A percentile compares a stretch with the other conserved stretches of the same genome.
Evolutionary conservation across 1,140 invertebrate species (phyloP).

Genomic region (Zaprionus vittiger): DNA sequence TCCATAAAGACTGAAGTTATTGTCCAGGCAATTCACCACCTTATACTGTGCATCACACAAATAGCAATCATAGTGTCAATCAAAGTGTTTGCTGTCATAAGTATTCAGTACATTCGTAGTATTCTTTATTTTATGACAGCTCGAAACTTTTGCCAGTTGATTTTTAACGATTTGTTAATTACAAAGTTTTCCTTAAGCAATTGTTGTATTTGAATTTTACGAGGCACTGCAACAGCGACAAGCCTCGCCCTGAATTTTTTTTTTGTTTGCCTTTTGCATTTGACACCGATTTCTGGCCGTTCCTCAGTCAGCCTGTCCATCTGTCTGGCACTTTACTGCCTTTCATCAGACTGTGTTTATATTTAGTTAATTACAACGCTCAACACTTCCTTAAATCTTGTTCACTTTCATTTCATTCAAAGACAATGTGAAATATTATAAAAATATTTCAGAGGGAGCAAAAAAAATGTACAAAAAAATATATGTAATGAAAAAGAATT

Average conservation of each 20-base stretch:
- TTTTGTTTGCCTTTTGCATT: slow-evolving; percentile 57
- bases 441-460: not conserved
- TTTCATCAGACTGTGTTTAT: slow-evolving; percentile 21
- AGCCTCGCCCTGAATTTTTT: slow-evolving; percentile 59
- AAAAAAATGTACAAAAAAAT: not conserved
- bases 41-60: no score
- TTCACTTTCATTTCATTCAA: not conserved
- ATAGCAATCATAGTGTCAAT: no score
- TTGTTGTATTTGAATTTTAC: slow-evolving; percentile 33
- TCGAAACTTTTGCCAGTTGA: slow-evolving; percentile 20
- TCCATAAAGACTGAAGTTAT: no score
- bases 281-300: slow-evolving; percentile 43
- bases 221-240: slow-evolving; percentile 7
- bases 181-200: slow-evolving; percentile 31
- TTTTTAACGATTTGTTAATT: slow-evolving; percentile 50
- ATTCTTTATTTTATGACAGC: slow-evolving; percentile 19
- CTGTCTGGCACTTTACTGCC: not conserved
- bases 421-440: slow-evolving; percentile 5
- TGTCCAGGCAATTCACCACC: no score
- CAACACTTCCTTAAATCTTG: slow-evolving; percentile 26
- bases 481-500: not conserved
- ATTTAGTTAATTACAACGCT: slow-evolving; percentile 4
- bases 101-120: not conserved
- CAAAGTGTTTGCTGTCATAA: not conserved
- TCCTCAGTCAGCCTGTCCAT: not conserved